Evolutionary conservation across 2,888 invertebrate species (phyloP), one percentile per base, ranked within the genome.

Genomic region (Drosophila meridionalis): DNA sequence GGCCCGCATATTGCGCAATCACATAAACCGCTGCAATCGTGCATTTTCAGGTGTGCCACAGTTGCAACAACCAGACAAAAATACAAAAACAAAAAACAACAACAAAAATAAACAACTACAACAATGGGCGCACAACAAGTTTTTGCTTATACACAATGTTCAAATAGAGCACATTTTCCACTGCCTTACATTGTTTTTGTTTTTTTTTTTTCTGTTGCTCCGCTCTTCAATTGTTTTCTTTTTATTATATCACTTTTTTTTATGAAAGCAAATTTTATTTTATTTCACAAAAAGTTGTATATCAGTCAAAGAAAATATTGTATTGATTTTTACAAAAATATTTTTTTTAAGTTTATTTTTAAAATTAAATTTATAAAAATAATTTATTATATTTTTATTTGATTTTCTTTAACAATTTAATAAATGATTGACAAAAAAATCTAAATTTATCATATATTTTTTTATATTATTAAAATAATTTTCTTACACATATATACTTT

Each of bases 31-130:
- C 69, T 63, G 66, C 88, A 86, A 88, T 88, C 78, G 72, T 74
- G 68, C 70, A 78, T 68, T 74, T 83, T 78, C 88, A 88, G 88
- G 88, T 84, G 83, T 55, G 61, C 88, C 87, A 63, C 79, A 70
- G 50, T 30, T 11, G 56, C 56, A 52, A 36, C 52, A 67, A 12
- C 32, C 50, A n/a, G 9, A 20, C 20, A 20, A 20, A 20, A 20
- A 20, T 20, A 50, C n/a, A n/a, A n/a, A n/a, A 50, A 50, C 32
- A 32, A 63, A 8, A n/a, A 40, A 36, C 38, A 59, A 36, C 61
- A 66, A 64, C 34, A 42, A 42, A 42, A 12, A 47, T 42, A 70
- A 64, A 52, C 42, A 55, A 52, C 40, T 14, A 28, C 57, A 70
- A 59, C 45, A 69, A 34, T 53, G 11, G 52, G 30, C 12, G 52